Evolutionary conservation across 2,113 vertebrate genomes (phyloP).

Genomic region (Daphoenositta chrysoptera): DNA sequence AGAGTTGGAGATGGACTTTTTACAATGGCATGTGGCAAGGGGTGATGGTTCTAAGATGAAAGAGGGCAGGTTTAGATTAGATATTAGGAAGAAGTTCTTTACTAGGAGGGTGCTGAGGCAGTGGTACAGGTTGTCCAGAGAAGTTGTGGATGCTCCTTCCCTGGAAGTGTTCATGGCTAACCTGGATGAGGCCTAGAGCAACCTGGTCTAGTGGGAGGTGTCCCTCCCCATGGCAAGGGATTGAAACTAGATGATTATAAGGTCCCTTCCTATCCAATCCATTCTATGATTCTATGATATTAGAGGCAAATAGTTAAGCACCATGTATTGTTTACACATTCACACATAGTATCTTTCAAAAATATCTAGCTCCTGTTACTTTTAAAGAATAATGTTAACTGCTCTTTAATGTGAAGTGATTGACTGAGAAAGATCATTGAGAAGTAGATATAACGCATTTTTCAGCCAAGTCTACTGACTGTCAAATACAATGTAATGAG

Average conservation of each 20-base stretch:
- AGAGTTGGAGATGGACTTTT: not conserved
- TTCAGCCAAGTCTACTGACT: not conserved
- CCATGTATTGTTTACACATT: not conserved
- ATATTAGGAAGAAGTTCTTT: not conserved
- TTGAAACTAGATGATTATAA: not conserved
- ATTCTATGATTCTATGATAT: not conserved
- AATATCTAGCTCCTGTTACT: not conserved
- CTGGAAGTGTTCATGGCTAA: not conserved
- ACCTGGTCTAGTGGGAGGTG: not conserved
- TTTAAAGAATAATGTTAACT: not conserved
- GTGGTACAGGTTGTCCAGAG: fast-evolving
- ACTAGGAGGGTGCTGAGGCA: not conserved
- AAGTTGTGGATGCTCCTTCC: not conserved
- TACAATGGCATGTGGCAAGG: not conserved
- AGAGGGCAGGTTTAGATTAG: not conserved
- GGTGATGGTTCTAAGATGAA: not conserved
- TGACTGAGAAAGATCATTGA: not conserved
- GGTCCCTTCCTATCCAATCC: not conserved
- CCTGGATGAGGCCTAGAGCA: not conserved
- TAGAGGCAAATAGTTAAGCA: not conserved
- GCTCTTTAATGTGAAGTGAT: not conserved
- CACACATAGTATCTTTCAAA: not conserved
- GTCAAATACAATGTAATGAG: not conserved
- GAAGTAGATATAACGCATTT: not conserved
- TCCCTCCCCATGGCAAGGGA: not conserved